These are phyloP conservation scores for Limnodromus scolopaceus DNA, from an alignment of 2,797 vertebrate genomes.

Conservation along the genomic window DNA sequence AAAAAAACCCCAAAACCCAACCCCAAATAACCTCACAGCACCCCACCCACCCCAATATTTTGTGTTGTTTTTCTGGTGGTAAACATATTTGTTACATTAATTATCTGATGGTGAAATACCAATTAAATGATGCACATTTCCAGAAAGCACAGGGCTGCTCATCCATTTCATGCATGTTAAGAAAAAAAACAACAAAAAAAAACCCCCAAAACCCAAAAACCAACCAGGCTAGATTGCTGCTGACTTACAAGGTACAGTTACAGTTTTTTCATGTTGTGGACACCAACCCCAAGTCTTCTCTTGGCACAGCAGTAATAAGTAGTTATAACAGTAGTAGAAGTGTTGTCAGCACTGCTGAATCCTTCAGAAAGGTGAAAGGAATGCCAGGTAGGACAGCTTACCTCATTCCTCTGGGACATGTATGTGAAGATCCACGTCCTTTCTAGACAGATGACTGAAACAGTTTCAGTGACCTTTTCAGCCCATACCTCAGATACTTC, in stretches of 20 bases:
- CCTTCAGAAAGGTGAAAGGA: not conserved
- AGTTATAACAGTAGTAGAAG: not conserved
- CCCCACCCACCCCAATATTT: not conserved
- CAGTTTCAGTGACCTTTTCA: not conserved
- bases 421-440: not conserved
- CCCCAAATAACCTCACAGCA: not conserved
- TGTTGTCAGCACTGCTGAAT: not conserved
- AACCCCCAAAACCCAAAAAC: no score
- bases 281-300: not conserved
- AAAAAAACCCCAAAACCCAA: no score
- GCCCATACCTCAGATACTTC: not conserved
- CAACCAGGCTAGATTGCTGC: not conserved
- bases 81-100: not conserved
- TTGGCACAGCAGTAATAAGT: not conserved
- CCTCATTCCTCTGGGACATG: not conserved
- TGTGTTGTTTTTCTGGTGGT: not conserved
- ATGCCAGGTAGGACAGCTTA: not conserved
- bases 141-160: not conserved
- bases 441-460: not conserved
- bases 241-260: not conserved
- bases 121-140: not conserved
- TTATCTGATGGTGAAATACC: not conserved
- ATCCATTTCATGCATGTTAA: not conserved
- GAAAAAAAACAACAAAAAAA: not conserved
- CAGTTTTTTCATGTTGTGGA: not conserved